Base-by-base conservation (phyloP, 2,888 invertebrate genomes). In the Sceliomorpha sp. region DNA sequence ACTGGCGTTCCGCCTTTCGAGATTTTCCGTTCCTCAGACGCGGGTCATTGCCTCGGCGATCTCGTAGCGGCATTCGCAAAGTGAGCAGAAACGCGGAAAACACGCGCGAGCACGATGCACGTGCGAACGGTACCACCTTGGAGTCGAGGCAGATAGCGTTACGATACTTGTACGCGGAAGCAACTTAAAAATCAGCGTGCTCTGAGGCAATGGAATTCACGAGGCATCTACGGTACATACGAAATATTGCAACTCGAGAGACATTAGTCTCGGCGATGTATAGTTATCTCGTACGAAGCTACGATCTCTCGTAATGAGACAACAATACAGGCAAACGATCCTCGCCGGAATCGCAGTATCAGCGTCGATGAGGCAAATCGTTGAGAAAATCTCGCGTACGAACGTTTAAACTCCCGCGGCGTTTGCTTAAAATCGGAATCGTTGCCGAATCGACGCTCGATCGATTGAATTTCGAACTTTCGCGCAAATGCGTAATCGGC, bases 11-110 rank as follows among this genome's bases (percentile, higher is more conserved):
- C 27, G 62, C 36, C 51, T 42, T 55, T 40, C 17, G 62, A 55
- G 63, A 68, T 73, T 74, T 79, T 73, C 75, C 72, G 75, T 75
- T 70, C 73, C 63, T 59, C 70, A 68, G 72, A 76, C 76, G 75
- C 74, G 77, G 79, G 77, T 82, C 81, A 74, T 81, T 80, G 79
- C 77, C 77, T 74, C 77, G 51, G 17, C 63, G 67, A 76, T 76
- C 66, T 72, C 69, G 66, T 59, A 72, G 73, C 74, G 73, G 72
- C 73, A 67, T 74, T 78, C 71, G 73, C 59, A 74, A 74, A 79
- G 73, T 72, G 62, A 70, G 71, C 70, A 80, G 76, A 81, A 79
- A 78, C 79, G 76, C 77, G 77, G 75, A 77, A 75, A 78, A 76
- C 73, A 75, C 68, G 73, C 64, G 63, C 76, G 70, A 77, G 77